Evolutionary conservation across 2,888 invertebrate genomes (phyloP).

Genomic region (Sericinus montela): DNA sequence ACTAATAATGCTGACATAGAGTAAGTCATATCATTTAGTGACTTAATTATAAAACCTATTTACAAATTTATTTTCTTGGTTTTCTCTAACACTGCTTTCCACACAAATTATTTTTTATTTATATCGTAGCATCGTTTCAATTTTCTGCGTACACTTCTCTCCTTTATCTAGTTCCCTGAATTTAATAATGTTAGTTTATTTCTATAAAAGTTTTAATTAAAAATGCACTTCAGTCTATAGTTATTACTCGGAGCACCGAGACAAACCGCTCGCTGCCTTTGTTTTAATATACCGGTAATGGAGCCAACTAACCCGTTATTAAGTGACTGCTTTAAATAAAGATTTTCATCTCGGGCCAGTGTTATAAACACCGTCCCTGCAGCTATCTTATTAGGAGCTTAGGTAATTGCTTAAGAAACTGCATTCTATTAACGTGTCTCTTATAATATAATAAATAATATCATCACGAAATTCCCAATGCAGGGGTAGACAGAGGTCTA

Average conservation of each 20-base stretch:
- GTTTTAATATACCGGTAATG: slow-evolving; percentile 22
- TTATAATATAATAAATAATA: not conserved
- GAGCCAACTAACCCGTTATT: slow-evolving; percentile 19
- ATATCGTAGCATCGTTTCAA: not conserved
- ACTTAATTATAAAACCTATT: too few relatives aligned
- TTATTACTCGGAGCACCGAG: not conserved
- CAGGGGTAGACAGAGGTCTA: too few relatives aligned
- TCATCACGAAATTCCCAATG: too few relatives aligned
- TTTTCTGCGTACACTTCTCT: slow-evolving; percentile 4
- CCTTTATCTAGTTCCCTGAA: slow-evolving; percentile 3
- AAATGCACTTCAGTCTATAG: slow-evolving; percentile 13
- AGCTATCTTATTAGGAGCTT: slow-evolving; percentile 20
- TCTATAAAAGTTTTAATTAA: slow-evolving; percentile 14
- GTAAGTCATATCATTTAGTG: too few relatives aligned
- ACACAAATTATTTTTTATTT: not conserved
- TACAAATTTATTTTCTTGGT: too few relatives aligned
- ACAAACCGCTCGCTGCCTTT: slow-evolving; percentile 17
- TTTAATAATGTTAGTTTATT: slow-evolving; percentile 17
- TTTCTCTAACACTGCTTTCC: too few relatives aligned
- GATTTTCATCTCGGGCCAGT: slow-evolving; percentile 19
- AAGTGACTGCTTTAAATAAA: slow-evolving; percentile 22
- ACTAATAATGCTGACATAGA: too few relatives aligned
- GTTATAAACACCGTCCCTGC: slow-evolving; percentile 18
- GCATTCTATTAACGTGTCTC: slow-evolving; percentile 1
- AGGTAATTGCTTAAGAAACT: slow-evolving; percentile 22